Evolutionary conservation across 2,888 invertebrate genomes (phyloP).

Genomic region (Boloria euphrosyne): DNA sequence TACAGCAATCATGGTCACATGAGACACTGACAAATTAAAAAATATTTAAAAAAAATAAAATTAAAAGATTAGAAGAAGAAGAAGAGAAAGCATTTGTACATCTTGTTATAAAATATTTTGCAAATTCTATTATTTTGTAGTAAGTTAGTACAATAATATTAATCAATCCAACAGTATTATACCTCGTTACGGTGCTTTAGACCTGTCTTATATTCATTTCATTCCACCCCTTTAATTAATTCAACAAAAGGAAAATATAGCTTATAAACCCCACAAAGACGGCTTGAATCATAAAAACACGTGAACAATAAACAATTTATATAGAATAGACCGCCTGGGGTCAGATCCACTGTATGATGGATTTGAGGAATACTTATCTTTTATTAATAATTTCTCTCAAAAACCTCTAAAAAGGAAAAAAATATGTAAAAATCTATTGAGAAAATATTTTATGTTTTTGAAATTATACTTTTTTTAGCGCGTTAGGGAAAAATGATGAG

Average conservation of each 20-base stretch:
- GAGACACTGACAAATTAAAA: no score
- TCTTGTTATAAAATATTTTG: neutral
- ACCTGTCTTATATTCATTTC: slow-evolving; percentile 8
- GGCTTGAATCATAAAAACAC: slow-evolving; percentile 17
- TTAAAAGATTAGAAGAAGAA: no score
- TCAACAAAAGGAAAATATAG: slow-evolving; percentile 17
- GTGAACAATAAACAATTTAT: slow-evolving; percentile 13
- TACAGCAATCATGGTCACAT: no score
- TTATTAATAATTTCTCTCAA: neutral
- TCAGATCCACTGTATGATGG: neutral
- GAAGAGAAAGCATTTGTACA: no score
- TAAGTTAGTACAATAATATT: neutral
- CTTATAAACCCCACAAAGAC: slow-evolving; percentile 11
- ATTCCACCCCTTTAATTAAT: slow-evolving; percentile 21
- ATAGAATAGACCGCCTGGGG: slow-evolving; percentile 7
- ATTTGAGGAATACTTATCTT: neutral
- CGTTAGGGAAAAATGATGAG: no score
- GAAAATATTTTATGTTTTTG: no score
- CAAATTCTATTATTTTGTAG: neutral
- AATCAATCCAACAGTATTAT: neutral
- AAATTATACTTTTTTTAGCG: no score
- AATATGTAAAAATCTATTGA: no score
- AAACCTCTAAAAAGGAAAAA: no score
- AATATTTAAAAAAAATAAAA: no score
- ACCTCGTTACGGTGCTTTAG: slow-evolving; percentile 5